phyloP scores from a whole-genome alignment of 2,888 invertebrate species.

The Neocrepidodera transversa region DNA sequence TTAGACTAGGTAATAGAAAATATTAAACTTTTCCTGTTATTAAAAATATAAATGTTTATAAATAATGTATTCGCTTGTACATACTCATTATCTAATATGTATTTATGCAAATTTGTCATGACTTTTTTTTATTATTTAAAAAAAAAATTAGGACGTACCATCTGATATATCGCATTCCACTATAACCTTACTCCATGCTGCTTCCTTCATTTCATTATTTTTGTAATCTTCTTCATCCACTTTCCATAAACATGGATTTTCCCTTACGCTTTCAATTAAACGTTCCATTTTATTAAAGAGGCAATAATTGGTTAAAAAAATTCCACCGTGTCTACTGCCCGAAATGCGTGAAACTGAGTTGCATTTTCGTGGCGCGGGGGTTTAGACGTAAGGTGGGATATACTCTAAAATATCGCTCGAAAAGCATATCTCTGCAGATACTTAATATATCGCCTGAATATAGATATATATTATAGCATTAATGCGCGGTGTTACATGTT shows the following conservation, averaged over 20 bases:
- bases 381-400: constrained; percentile 1
- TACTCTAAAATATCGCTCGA: constrained; percentile 4
- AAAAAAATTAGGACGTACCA: constrained; percentile 9
- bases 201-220: constrained; percentile 27
- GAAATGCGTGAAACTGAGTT: not conserved
- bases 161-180: constrained; percentile 3
- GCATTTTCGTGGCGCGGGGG: not conserved
- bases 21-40: constrained; percentile 2
- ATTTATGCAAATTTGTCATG: constrained; percentile 1
- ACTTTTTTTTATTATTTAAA: not conserved
- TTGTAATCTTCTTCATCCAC: constrained; percentile 21
- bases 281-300: constrained; percentile 16
- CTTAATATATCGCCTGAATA: constrained; percentile 10
- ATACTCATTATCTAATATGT: not conserved
- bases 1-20: not conserved
- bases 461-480: not conserved
- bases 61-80: constrained; percentile 2
- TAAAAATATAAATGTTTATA: constrained; percentile 1
- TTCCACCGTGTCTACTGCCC: not conserved
- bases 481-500: too few relatives aligned
- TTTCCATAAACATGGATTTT: constrained; percentile 22
- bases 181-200: constrained; percentile 13
- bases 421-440: constrained; percentile 4
- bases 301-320: not conserved
- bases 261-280: constrained; percentile 23